Base-by-base conservation (phyloP, 2,113 vertebrate species). In the Numenius arquata region DNA sequence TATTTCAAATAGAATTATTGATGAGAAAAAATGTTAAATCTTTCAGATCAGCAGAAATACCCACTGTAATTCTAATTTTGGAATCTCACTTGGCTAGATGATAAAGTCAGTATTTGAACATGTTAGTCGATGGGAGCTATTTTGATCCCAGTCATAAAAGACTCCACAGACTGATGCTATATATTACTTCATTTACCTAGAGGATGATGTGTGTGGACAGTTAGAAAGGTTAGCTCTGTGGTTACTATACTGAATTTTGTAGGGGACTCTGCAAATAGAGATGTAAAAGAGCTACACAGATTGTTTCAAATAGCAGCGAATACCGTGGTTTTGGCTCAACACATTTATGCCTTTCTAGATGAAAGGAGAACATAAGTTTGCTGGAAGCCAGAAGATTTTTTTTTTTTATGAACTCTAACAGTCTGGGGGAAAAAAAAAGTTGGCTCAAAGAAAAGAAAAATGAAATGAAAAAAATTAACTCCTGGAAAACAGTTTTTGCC, bases 21-120 rank as follows among this genome's bases (percentile, higher is more conserved):
- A 90, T 91, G 80, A 81, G 72, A 55, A 93, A 61, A 74, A 17
- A 52, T 58, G 56, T 84, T 93, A 80, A 84, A 75, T 90, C 61
- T 89, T 90, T 95, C 56, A 86, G 82, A 94, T 90, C 79, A 85
- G 73, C 73, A 96, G 88, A 90, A 96, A 90, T 95, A 90, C 16
- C 36, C 67, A 40, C 67, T 88, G 45, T 81, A 77, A 58, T 78
- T 96, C 65, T 94, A 92, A 90, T 87, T 89, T 50, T 90, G 68
- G 76, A 71, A 23, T 48, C 52, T 86, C 19, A n/a, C n/a, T 85
- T 45, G 23, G 72, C 78, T 90, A 45, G 43, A 89, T 70, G 65
- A 72, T 77, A 92, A 96, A 92, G 63, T 70, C 68, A 88, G 47
- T 75, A 89, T 84, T 93, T 36, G 7, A 55, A 48, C 12, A 59